Evolutionary conservation across 2,888 invertebrate genomes (phyloP).

Genomic region (Nemotelus nigrinus): DNA sequence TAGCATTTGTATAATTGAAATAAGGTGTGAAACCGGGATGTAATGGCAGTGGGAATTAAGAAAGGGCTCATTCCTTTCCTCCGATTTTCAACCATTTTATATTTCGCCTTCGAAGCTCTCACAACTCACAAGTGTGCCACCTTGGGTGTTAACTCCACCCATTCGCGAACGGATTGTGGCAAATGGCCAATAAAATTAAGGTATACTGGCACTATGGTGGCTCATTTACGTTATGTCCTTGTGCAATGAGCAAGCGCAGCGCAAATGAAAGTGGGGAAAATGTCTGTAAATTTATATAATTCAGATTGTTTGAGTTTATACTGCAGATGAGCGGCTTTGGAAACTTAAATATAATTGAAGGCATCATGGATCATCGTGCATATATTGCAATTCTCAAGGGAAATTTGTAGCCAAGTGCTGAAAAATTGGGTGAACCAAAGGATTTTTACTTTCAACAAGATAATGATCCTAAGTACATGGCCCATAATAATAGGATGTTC

Average conservation of each 20-base stretch:
- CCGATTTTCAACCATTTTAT: conserved; percentile 23
- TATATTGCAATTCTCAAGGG: no score
- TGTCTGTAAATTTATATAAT: neutral
- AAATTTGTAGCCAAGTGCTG: no score
- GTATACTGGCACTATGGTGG: conserved; percentile 32
- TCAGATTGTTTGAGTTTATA: neutral
- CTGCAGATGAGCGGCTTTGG: neutral
- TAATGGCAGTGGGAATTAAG: conserved; percentile 39
- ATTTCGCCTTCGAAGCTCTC: neutral
- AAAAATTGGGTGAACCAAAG: no score
- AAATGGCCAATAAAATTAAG: conserved; percentile 44
- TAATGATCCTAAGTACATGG: no score
- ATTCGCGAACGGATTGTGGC: conserved; percentile 33
- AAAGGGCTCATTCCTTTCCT: conserved; percentile 33
- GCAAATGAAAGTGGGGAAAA: conserved; percentile 27
- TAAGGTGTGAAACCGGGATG: conserved; percentile 41
- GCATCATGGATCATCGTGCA: no score
- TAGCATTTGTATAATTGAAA: conserved; percentile 30
- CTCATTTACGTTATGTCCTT: conserved; percentile 16
- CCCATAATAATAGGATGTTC: no score
- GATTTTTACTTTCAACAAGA: no score
- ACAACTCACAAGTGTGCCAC: conserved; percentile 13
- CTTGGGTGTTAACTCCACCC: conserved; percentile 47
- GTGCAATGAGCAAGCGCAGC: conserved; percentile 26
- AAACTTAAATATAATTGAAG: no score